A percentile compares a stretch with the other conserved stretches of the same genome.
Conservation (phyloP, 2,888 invertebrate genomes). For the Alcis repandata region DNA sequence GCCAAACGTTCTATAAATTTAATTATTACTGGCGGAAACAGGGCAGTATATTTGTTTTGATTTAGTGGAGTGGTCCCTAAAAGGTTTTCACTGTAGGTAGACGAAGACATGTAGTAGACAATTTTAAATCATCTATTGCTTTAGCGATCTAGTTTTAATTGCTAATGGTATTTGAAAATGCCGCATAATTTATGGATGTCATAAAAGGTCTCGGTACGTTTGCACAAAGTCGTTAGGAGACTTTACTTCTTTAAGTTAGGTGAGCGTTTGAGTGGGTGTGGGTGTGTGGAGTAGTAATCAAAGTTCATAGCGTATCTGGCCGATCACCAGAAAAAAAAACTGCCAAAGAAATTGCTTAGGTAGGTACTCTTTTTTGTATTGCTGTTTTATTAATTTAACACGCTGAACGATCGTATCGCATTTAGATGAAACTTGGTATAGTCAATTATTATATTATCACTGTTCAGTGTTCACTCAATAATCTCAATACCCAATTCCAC, state of each 20-base stretch:
- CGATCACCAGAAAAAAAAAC: too few relatives aligned
- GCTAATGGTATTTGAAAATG: conserved; percentile 32
- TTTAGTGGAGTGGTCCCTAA: conserved; percentile 13
- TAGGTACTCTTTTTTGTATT: too few relatives aligned
- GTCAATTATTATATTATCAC: too few relatives aligned
- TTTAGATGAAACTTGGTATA: too few relatives aligned
- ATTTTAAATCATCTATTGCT: conserved; percentile 8
- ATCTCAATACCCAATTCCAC: too few relatives aligned
- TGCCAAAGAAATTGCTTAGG: too few relatives aligned
- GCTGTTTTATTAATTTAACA: too few relatives aligned
- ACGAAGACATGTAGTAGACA: neutral
- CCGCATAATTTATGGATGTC: conserved; percentile 22
- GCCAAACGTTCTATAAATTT: conserved; percentile 19
- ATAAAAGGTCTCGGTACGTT: conserved; percentile 17
- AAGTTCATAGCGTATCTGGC: too few relatives aligned
- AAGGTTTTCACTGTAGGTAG: conserved; percentile 29
- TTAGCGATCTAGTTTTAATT: conserved; percentile 30
- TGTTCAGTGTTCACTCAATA: too few relatives aligned
- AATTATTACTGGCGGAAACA: conserved; percentile 9
- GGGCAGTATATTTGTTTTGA: conserved; percentile 13
- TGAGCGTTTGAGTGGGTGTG: conserved; percentile 9
- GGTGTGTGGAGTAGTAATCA: conserved; percentile 1
- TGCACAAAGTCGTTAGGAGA: conserved; percentile 14
- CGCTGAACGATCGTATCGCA: too few relatives aligned
- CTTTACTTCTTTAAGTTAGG: conserved; percentile 2